These are phyloP conservation scores for Leptopilina syphax DNA, from an alignment of 2,888 invertebrate species.

Conservation along the genomic window DNA sequence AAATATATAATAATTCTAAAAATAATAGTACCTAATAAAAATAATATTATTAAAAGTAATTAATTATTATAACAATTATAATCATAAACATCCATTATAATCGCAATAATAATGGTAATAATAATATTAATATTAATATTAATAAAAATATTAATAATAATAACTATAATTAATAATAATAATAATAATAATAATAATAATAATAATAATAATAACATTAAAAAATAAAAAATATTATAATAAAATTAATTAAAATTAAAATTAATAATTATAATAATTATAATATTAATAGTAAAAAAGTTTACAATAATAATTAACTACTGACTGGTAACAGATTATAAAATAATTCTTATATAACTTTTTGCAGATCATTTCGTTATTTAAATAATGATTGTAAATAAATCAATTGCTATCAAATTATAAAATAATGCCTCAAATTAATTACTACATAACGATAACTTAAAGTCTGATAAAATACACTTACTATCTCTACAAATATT, in stretches of 20 bases:
- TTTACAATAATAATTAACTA: not conserved
- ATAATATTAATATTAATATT: too few relatives aligned
- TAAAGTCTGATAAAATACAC: not conserved
- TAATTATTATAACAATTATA: not conserved
- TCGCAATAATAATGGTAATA: too few relatives aligned
- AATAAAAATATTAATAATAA: not conserved
- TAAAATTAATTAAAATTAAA: too few relatives aligned
- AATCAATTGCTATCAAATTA: not conserved
- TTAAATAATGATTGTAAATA: too few relatives aligned
- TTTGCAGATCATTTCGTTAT: too few relatives aligned
- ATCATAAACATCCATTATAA: too few relatives aligned
- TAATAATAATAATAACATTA: too few relatives aligned
- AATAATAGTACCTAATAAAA: not conserved
- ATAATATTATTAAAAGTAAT: not conserved
- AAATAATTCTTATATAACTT: too few relatives aligned
- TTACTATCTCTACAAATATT: conserved; percentile 5
- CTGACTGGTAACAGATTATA: not conserved
- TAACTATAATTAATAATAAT: not conserved
- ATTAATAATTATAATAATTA: not conserved
- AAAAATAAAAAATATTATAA: too few relatives aligned
- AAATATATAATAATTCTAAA: not conserved
- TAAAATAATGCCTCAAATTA: conserved; percentile 16
- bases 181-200: not conserved
- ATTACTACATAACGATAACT: not conserved
- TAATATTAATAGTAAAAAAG: not conserved